These are phyloP conservation scores for Stictonetta naevosa DNA, from an alignment of 2,113 vertebrate species.

Conservation along the genomic window DNA sequence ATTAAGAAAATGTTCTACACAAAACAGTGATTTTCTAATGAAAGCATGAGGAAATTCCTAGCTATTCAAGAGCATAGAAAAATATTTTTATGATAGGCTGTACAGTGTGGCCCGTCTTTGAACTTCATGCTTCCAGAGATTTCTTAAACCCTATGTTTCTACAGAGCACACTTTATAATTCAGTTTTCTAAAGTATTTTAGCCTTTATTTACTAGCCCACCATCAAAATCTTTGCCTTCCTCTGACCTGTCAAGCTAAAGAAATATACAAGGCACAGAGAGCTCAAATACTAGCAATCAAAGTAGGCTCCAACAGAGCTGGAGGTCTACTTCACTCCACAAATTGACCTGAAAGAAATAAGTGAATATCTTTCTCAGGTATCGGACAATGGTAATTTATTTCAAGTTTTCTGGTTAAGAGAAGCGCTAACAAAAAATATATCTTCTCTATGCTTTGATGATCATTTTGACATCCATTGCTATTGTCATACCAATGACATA, in stretches of 20 bases:
- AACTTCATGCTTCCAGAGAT: not conserved
- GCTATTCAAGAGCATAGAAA: not conserved
- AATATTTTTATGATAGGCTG: not conserved
- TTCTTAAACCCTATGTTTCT: not conserved
- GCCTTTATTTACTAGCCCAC: not conserved
- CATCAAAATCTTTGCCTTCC: accelerated
- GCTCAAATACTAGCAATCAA: not conserved
- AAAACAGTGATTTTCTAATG: not conserved
- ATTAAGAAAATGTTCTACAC: not conserved
- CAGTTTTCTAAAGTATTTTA: not conserved
- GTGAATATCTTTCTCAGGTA: not conserved
- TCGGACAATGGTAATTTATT: not conserved
- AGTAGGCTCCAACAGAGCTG: not conserved
- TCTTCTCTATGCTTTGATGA: not conserved
- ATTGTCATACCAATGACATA: not conserved
- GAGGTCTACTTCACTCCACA: not conserved
- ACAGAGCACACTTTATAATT: not conserved
- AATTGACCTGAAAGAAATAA: not conserved
- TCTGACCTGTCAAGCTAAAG: not conserved
- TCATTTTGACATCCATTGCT: not conserved
- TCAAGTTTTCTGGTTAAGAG: not conserved
- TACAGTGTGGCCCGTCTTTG: not conserved
- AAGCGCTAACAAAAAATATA: not conserved
- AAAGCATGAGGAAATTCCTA: not conserved
- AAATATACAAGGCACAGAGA: accelerated